These are phyloP conservation scores for Muscicapa adusta DNA, from an alignment of 2,113 vertebrate species.

Conservation along the genomic window DNA sequence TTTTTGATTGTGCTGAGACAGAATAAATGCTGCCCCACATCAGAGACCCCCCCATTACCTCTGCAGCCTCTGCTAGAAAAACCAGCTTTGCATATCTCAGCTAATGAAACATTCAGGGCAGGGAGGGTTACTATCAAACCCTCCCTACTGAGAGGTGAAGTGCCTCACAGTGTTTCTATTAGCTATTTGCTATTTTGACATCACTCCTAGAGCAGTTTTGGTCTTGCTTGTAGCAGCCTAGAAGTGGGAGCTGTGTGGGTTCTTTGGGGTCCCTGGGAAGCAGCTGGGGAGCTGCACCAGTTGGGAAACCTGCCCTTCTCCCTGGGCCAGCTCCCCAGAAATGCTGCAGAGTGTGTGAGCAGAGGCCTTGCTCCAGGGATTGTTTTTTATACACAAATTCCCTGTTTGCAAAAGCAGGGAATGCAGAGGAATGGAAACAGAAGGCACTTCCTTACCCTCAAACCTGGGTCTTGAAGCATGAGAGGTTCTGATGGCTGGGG, in stretches of 20 bases:
- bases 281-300: not conserved
- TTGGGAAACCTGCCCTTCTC: not conserved
- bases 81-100: not conserved
- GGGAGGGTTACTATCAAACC: not conserved
- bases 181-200: conserved; percentile 5
- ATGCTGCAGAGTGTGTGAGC: not conserved
- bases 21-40: not conserved
- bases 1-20: not conserved
- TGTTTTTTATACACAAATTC: not conserved
- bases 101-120: conserved; percentile 21
- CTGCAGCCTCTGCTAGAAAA: not conserved
- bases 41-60: not conserved
- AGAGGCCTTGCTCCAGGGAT: not conserved
- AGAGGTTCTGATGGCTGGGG: not conserved
- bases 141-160: not conserved
- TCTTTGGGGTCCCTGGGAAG: not conserved
- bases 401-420: not conserved
- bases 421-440: not conserved
- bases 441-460: not conserved
- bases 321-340: not conserved
- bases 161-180: not conserved
- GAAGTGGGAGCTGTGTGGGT: not conserved
- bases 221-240: not conserved
- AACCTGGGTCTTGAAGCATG: not conserved
- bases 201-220: not conserved